These are phyloP conservation scores for Peromyscus californicus DNA, from an alignment of 2,113 vertebrate genomes.

Conservation along the genomic window DNA sequence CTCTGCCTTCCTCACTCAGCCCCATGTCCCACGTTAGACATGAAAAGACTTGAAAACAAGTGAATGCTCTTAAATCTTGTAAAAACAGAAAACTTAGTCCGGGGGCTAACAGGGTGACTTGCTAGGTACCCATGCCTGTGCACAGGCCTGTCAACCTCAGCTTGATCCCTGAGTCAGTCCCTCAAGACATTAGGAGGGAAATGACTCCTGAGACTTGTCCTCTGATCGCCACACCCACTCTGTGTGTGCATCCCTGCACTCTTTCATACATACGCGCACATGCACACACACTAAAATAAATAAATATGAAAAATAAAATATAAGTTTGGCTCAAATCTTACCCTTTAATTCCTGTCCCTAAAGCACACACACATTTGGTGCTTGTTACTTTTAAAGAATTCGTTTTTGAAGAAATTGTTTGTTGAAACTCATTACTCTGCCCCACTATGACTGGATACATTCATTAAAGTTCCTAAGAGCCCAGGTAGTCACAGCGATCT, in stretches of 20 bases:
- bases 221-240: not conserved
- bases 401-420: constrained; percentile 48
- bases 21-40: not conserved
- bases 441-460: not conserved
- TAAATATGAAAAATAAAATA: not conserved
- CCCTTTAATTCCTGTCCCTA: constrained; percentile 23
- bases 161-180: not conserved
- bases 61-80: not conserved
- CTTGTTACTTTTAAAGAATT: constrained; percentile 33
- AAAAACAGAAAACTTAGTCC: too few species aligned
- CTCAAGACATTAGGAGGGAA: not conserved
- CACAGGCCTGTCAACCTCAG: not conserved
- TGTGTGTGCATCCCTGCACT: not conserved
- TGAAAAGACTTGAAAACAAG: constrained; percentile 32
- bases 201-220: not conserved
- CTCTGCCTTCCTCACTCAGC: not conserved
- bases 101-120: not conserved
- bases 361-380: not conserved
- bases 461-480: constrained; percentile 32
- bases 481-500: constrained; percentile 1
- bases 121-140: too few species aligned
- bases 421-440: constrained; percentile 28
- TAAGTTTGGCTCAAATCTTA: not conserved
- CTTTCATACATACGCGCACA: not conserved
- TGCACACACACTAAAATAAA: not conserved